A percentile compares a stretch with the other conserved stretches of the same genome.
Evolutionary conservation across 2,797 vertebrate genomes (phyloP).

Genomic region (Pachyuromys duprasi): DNA sequence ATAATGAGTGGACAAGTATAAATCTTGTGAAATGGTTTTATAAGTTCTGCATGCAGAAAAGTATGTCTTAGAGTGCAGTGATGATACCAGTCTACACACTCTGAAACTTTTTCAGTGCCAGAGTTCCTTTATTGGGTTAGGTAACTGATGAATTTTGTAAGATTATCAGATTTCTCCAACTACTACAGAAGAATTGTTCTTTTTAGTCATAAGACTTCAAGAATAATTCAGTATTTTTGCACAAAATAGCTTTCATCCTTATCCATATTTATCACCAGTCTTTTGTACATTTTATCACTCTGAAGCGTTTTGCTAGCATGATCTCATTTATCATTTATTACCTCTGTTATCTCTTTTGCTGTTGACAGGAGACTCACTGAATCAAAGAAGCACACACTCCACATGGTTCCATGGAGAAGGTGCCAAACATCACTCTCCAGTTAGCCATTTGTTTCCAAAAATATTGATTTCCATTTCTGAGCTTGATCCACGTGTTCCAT

Average conservation of each 20-base stretch:
- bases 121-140: constrained; percentile 44
- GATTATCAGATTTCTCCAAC: not conserved
- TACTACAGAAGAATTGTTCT: constrained; percentile 3
- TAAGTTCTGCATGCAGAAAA: constrained; percentile 50
- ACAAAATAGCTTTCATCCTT: constrained; percentile 51
- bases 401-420: constrained; percentile 22
- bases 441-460: constrained; percentile 57
- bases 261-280: constrained; percentile 69
- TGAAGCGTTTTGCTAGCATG: constrained; percentile 67
- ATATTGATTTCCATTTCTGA: constrained; percentile 62
- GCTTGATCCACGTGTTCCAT: constrained; percentile 51
- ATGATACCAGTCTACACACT: constrained; percentile 6
- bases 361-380: constrained; percentile 56
- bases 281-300: constrained; percentile 62
- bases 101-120: not conserved
- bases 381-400: constrained; percentile 69
- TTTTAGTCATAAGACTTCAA: constrained; percentile 55
- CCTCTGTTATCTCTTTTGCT: constrained; percentile 58
- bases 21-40: constrained; percentile 64
- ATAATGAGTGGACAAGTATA: constrained; percentile 23
- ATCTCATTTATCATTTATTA: constrained; percentile 75
- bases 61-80: not conserved
- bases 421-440: constrained; percentile 58
- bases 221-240: constrained; percentile 43
- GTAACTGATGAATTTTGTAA: constrained; percentile 61